Conservation (phyloP, 2,888 invertebrate genomes). For the Creontiades dilutus region DNA sequence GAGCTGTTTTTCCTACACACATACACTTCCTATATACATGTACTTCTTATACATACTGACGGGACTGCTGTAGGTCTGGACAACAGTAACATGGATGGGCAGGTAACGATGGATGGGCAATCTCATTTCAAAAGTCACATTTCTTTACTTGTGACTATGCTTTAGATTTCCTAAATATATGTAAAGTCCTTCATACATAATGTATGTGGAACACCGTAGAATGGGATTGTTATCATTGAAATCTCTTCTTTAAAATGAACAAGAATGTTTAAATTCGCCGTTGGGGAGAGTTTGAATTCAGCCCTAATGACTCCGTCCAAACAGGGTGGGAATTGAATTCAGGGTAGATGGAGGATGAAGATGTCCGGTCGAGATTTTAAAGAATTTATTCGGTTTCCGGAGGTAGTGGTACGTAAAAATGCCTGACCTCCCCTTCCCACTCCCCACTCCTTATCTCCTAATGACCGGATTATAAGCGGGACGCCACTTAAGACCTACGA, state of each 20-base stretch:
- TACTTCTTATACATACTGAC: no score
- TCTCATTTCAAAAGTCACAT: no score
- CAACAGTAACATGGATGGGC: no score
- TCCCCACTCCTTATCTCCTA: neutral
- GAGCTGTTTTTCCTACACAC: no score
- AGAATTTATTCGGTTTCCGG: constrained; percentile 1
- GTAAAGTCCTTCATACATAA: no score
- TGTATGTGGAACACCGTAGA: no score
- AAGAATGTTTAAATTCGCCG: neutral
- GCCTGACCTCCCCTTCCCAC: neutral
- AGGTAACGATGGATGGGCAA: no score
- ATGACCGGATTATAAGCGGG: constrained; percentile 2
- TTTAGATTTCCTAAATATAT: no score
- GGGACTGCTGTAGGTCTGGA: no score
- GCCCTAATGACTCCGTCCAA: neutral
- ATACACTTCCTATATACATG: no score
- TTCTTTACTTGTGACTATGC: no score
- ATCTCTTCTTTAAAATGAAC: neutral
- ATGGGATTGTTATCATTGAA: neutral
- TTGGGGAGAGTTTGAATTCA: neutral
- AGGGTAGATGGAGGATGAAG: constrained; percentile 34
- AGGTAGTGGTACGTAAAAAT: neutral
- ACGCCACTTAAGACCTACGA: neutral
- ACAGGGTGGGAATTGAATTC: constrained; percentile 7
- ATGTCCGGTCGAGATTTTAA: constrained; percentile 9